Evolutionary conservation across 1,140 invertebrate genomes (phyloP), one percentile per base, ranked within the genome.

Genomic region (Drosophila truncata): DNA sequence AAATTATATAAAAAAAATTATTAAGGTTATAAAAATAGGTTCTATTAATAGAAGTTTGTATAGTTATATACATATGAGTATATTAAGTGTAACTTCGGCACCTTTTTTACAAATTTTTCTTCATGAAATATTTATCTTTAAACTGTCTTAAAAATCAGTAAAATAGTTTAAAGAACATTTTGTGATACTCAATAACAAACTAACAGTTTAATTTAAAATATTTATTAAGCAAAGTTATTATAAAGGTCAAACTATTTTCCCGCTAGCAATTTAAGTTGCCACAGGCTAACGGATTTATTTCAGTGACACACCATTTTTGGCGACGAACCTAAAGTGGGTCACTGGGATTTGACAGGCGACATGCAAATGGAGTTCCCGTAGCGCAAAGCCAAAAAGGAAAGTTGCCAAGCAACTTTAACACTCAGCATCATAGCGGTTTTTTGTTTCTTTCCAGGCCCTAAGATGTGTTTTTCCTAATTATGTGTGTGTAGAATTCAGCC

Each of bases 331-430:
- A 39, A 39, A 57, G 63, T 74, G 64, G 64, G 71, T 80, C 71
- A 81, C 64, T 42, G 58, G 72, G 39, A 57, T 71, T 79, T 78
- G 29, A 14, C 5, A 37, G 25, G 37, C 31, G n/a, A 64, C 70
- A 75, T 49, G 72, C 59, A 75, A 75, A 75, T 75, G 29, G 23
- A 44, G 47, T 47, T 54, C 33, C 23, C 29, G n/a, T 23, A 13
- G 23, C 2, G 64, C 2, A 65, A 41, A 20, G 25, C 16, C 2
- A 16, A 57, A 55, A 35, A 20, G 46, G 16, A 41, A 27, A 8
- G 44, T 27, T 67, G 35, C 63, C 46, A 16, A 20, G 44, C 44
- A 42, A 20, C 63, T 52, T 67, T 29, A 39, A 29, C 9, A 29
- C 41, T 25, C 29, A 47, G 50, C 50, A 33, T 13, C 39, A 37